Evolutionary conservation across 2,797 vertebrate genomes (phyloP).

Genomic region (Carapus acus): DNA sequence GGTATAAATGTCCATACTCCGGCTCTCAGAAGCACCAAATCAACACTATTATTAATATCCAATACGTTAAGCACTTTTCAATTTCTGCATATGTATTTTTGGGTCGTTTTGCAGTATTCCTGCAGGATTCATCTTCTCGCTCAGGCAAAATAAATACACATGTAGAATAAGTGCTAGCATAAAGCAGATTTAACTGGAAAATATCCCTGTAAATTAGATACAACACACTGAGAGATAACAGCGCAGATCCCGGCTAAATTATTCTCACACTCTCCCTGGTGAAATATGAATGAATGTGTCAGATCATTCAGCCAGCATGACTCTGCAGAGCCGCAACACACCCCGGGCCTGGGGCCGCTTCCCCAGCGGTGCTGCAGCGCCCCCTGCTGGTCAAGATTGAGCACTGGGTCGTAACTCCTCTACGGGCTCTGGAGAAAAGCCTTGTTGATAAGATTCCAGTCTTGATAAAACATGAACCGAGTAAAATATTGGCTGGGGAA

Average conservation of each 20-base stretch:
- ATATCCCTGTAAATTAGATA: constrained; percentile 8
- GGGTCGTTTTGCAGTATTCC: constrained; percentile 9
- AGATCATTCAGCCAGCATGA: constrained; percentile 49
- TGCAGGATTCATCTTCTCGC: constrained; percentile 10
- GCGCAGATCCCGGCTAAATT: constrained; percentile 32
- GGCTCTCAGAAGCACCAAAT: not conserved
- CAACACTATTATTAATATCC: not conserved
- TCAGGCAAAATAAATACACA: constrained; percentile 12
- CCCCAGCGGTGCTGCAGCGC: constrained; percentile 46
- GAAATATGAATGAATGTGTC: constrained; percentile 60
- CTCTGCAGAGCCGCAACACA: constrained; percentile 47
- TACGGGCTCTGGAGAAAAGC: no score
- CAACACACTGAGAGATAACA: constrained; percentile 24
- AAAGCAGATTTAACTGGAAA: constrained; percentile 17
- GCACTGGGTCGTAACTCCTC: constrained; percentile 2
- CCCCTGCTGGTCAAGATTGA: constrained; percentile 46
- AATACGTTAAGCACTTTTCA: constrained; percentile 1
- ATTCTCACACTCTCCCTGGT: constrained; percentile 39
- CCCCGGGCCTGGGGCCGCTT: constrained; percentile 21
- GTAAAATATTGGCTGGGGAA: no score
- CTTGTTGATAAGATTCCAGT: no score
- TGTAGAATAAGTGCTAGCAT: no score
- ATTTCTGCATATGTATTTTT: not conserved
- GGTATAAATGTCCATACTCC: not conserved
- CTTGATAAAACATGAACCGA: no score